Evolutionary conservation across 2,113 vertebrate genomes (phyloP).

Genomic region (Chamaea fasciata): DNA sequence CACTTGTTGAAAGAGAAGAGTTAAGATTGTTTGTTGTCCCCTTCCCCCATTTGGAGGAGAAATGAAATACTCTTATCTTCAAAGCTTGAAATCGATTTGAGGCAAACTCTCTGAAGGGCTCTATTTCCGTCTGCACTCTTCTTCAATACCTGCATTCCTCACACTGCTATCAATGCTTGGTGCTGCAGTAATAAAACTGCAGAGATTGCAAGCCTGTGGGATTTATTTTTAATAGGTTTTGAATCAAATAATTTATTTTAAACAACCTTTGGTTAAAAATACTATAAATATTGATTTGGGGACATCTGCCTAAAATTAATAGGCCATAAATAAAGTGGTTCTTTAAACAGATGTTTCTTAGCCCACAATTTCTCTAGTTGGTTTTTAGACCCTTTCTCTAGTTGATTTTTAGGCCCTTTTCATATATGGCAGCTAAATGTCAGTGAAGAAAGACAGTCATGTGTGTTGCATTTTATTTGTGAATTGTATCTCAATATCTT

Average conservation of each 20-base stretch:
- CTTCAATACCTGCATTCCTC: conserved; percentile 41
- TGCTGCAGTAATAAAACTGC: not conserved
- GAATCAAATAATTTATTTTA: not conserved
- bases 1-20: conserved; percentile 27
- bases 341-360: not conserved
- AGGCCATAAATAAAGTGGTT: not conserved
- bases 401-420: not conserved
- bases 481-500: conserved; percentile 2
- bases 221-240: conserved; percentile 4
- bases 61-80: conserved; percentile 46
- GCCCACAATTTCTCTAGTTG: not conserved
- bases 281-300: not conserved
- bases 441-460: not conserved
- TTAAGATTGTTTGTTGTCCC: conserved; percentile 26
- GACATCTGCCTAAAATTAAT: not conserved
- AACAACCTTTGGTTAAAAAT: not conserved
- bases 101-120: not conserved
- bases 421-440: not conserved
- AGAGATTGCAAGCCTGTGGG: not conserved
- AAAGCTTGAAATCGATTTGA: conserved; percentile 2
- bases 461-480: not conserved
- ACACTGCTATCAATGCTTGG: not conserved
- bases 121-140: not conserved
- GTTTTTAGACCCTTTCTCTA: not conserved
- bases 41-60: not conserved